Percentiles rank a stretch among this genome's conserved stretches.
These are phyloP conservation scores for Sebastiscus tertius DNA, from an alignment of 2,797 vertebrate species.

Conservation along the genomic window DNA sequence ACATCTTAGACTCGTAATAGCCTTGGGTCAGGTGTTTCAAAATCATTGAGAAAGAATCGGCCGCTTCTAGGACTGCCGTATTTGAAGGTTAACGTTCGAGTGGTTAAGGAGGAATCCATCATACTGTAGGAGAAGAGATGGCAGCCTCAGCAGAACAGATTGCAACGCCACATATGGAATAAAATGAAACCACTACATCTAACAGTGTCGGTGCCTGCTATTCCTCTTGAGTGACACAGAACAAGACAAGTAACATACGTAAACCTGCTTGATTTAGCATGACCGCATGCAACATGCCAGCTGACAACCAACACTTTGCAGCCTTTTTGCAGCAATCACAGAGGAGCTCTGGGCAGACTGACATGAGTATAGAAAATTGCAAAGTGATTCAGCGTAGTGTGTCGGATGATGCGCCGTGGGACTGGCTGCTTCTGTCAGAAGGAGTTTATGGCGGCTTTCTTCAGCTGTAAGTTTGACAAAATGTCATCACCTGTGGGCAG, in stretches of 20 bases:
- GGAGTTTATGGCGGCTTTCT: conserved; percentile 37
- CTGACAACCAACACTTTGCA: conserved; percentile 17
- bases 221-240: neutral
- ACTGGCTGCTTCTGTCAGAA: conserved; percentile 33
- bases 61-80: neutral
- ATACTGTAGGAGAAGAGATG: neutral
- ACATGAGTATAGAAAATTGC: conserved; percentile 11
- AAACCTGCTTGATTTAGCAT: conserved; percentile 14
- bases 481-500: conserved; percentile 30
- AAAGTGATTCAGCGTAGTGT: neutral
- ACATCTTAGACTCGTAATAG: neutral
- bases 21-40: neutral
- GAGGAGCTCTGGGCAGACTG: neutral
- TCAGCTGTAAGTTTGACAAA: conserved; percentile 34
- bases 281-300: neutral
- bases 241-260: neutral
- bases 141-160: neutral
- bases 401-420: conserved; percentile 2
- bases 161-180: neutral
- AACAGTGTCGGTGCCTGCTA: neutral
- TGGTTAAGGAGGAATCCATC: neutral
- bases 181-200: neutral
- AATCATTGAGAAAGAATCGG: neutral
- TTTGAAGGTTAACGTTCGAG: neutral
- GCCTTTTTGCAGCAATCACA: neutral